A percentile compares a stretch with the other conserved stretches of the same genome.
Evolutionary conservation across 2,888 invertebrate genomes (phyloP).

Genomic region (Ectobius pallidus): DNA sequence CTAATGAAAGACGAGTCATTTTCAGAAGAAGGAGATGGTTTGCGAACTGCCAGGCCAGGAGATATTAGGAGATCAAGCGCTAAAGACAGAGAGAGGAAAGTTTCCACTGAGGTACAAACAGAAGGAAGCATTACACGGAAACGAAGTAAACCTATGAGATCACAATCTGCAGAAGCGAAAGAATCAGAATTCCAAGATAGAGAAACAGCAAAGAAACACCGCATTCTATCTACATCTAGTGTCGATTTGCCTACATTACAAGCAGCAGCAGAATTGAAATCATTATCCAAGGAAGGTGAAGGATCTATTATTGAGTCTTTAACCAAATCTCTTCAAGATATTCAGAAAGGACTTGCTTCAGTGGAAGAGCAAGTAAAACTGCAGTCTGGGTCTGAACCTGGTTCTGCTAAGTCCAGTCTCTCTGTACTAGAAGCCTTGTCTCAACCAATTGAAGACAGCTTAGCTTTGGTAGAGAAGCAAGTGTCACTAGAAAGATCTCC

Average conservation of each 20-base stretch:
- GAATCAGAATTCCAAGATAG: slow-evolving; percentile 45
- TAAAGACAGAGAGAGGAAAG: neutral
- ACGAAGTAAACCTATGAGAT: neutral
- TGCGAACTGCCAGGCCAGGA: slow-evolving; percentile 55
- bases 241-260: slow-evolving; percentile 38
- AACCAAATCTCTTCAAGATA: slow-evolving; percentile 54
- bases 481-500: neutral
- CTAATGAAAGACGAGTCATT: slow-evolving; percentile 34
- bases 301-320: slow-evolving; percentile 40
- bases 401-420: slow-evolving; percentile 51
- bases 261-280: slow-evolving; percentile 11
- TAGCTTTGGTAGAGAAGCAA: slow-evolving; percentile 36
- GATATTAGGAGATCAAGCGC: slow-evolving; percentile 43
- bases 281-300: slow-evolving; percentile 43
- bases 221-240: slow-evolving; percentile 29
- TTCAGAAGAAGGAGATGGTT: slow-evolving; percentile 61
- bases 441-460: slow-evolving; percentile 52
- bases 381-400: slow-evolving; percentile 67
- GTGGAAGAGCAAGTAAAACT: slow-evolving; percentile 68
- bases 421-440: slow-evolving; percentile 54
- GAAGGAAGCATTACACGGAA: slow-evolving; percentile 6
- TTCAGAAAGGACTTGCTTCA: slow-evolving; percentile 63
- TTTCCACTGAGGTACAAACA: slow-evolving; percentile 18
- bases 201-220: slow-evolving; percentile 43
- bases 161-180: neutral